Base-by-base conservation (phyloP, 2,888 invertebrate genomes). In the Caenorhabditis sp. region DNA sequence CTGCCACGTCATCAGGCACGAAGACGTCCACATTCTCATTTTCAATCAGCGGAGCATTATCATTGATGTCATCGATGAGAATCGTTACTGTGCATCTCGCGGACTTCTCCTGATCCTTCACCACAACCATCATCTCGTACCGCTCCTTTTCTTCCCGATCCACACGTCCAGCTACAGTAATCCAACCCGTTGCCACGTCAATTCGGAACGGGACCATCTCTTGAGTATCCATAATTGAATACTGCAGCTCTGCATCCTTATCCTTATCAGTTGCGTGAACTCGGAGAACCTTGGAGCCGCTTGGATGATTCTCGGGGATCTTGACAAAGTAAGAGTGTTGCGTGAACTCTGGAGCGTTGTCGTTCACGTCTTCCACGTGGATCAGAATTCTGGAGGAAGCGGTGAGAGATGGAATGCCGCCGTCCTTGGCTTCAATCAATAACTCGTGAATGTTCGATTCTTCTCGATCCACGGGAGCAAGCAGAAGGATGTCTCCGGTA, bases 61-160 rank as follows among this genome's bases (percentile, higher is more conserved):
- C 97, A 92, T 97, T 97, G 80, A 96, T 95, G 92, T 97, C 97
- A 22, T 96, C 96, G 6, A 97, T 96, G 81, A 96, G 96, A 44
- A 97, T 96, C 5, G 96, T 96, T 1, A 97, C 96, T 2, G 20
- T 3, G 5, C 51, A 44, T 4, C 11, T 28, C 3, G 76, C 37
- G 13, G 8, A n/a, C 32, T 35, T 51, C 15, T 44, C 37, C 8
- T 58, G 50, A 26, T 74, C 74, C 18, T 18, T 65, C 18, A 60
- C 74, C 0, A 26, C 26, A 0, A 76, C 53, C 13, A 2, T 15
- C 89, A 98, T 93, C 80, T 95, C 94, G 91, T 96, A 97, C 0
- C 96, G 96, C 90, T 96, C 96, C 68, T 96, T 95, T 72, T 95
- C 94, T 93, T 98, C 97, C 82, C 97, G 94, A 92, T 98, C 97